phyloP scores from a whole-genome alignment of 2,113 vertebrate species.

The Protobothrops flavoviridis region DNA sequence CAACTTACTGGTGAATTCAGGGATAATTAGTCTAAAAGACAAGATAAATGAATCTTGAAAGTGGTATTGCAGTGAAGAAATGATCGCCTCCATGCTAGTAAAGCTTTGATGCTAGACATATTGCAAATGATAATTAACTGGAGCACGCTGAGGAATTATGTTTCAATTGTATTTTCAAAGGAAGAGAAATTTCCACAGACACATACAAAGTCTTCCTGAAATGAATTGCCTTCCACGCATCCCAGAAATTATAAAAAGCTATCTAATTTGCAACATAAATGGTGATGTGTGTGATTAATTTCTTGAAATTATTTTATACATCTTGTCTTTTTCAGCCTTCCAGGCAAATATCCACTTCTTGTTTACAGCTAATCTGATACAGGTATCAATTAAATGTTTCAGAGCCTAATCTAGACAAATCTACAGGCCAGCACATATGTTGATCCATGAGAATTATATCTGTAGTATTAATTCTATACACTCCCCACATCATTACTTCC shows the following conservation, averaged over 20 bases:
- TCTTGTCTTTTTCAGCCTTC: slow-evolving; percentile 44
- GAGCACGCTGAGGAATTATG: slow-evolving; percentile 74
- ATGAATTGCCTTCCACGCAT: slow-evolving; percentile 42
- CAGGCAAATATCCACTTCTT: slow-evolving; percentile 62
- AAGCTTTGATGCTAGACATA: slow-evolving; percentile 88
- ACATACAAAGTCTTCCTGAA: slow-evolving; percentile 73
- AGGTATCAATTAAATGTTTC: slow-evolving; percentile 70
- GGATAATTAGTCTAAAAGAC: slow-evolving; percentile 90
- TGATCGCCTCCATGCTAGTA: slow-evolving; percentile 71
- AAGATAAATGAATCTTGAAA: slow-evolving; percentile 97
- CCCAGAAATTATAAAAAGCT: slow-evolving; percentile 89
- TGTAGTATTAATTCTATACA: slow-evolving; percentile 75
- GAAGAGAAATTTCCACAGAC: slow-evolving; percentile 79
- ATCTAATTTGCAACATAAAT: slow-evolving; percentile 84
- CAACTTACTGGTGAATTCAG: slow-evolving; percentile 81
- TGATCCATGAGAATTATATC: slow-evolving; percentile 75
- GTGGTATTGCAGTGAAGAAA: slow-evolving; percentile 85
- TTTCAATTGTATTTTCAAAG: slow-evolving; percentile 77
- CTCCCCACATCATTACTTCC: slow-evolving; percentile 60
- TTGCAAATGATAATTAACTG: slow-evolving; percentile 92
- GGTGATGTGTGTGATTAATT: slow-evolving; percentile 85
- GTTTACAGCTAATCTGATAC: slow-evolving; percentile 67
- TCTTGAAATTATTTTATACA: slow-evolving; percentile 77
- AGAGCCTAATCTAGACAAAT: slow-evolving; percentile 66
- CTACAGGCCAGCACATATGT: slow-evolving; percentile 65